phyloP scores from a whole-genome alignment of 2,797 vertebrate genomes.

The Semaprochilodus insignis region DNA sequence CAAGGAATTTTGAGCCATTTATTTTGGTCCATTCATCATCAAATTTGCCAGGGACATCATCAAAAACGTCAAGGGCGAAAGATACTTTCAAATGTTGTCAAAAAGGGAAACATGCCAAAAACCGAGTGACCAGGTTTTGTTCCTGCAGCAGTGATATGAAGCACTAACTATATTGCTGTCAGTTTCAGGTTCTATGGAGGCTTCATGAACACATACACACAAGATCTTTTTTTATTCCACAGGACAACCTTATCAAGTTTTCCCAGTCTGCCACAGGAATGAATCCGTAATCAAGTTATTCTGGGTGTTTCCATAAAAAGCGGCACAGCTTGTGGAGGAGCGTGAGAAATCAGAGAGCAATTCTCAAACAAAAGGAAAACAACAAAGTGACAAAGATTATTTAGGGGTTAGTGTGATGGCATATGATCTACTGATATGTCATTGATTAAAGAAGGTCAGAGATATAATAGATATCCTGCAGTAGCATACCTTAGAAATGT shows the following conservation, averaged over 20 bases:
- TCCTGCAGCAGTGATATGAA: too few species aligned
- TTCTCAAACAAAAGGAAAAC: background rate
- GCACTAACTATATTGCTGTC: too few species aligned
- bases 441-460: background rate
- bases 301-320: slow-evolving; percentile 13
- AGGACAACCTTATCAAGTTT: background rate
- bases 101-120: too few species aligned
- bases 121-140: too few species aligned
- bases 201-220: background rate
- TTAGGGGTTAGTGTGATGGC: background rate
- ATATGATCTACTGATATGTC: background rate
- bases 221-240: background rate
- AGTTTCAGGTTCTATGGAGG: too few species aligned
- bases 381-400: background rate
- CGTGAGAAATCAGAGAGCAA: background rate
- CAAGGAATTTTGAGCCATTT: too few species aligned
- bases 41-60: too few species aligned
- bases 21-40: too few species aligned
- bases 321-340: too few species aligned
- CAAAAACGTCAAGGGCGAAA: too few species aligned
- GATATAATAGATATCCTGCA: slow-evolving; percentile 2
- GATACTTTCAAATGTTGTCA: too few species aligned
- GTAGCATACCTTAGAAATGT: background rate
- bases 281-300: background rate
- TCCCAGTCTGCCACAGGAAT: background rate